Evolutionary conservation across 2,888 invertebrate species (phyloP), one percentile per base, ranked within the genome.

Genomic region (Sepioteuthis lessoniana): DNA sequence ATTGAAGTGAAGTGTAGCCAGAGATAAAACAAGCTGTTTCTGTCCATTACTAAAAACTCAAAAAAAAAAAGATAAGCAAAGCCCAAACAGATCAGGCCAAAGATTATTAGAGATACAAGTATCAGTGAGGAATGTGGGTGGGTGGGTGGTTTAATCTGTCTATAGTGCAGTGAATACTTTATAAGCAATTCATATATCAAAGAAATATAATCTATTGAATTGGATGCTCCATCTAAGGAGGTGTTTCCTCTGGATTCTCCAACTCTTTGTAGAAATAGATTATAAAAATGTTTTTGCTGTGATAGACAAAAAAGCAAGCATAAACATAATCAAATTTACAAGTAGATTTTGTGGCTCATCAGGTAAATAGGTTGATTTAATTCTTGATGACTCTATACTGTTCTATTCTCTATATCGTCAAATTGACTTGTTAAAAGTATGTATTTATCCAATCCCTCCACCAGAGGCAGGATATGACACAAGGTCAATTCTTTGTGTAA

Each of bases 41-140:
- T n/a, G n/a, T 76, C 13, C 35, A 35, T 76, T 76, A 76, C 76
- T 35, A 76, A 35, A 76, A 76, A 76, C 16, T 76, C 3, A 16
- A 76, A 76, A 76, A 42, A 76, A 76, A 76, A 76, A n/a, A 76
- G 76, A 76, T 76, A 76, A 76, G n/a, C 76, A 76, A n/a, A n/a
- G n/a, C 76, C 76, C 16, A 76, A 76, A 76, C 35, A 35, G 76
- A 76, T 76, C n/a, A 76, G 76, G n/a, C 76, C 35, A 76, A 76
- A 76, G 76, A 76, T 76, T 76, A 76, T 76, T 76, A 76, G 16
- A 76, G 76, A 76, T 76, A 76, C n/a, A 76, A n/a, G 76, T 35
- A 76, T 76, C 76, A 76, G 76, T n/a, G 13, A n/a, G n/a, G 76
- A 35, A 35, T 0, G 8, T 16, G 60, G 25, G 76, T 50, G 3